These are phyloP conservation scores for Labeo catla DNA, from an alignment of 2,113 vertebrate genomes.

Conservation along the genomic window DNA sequence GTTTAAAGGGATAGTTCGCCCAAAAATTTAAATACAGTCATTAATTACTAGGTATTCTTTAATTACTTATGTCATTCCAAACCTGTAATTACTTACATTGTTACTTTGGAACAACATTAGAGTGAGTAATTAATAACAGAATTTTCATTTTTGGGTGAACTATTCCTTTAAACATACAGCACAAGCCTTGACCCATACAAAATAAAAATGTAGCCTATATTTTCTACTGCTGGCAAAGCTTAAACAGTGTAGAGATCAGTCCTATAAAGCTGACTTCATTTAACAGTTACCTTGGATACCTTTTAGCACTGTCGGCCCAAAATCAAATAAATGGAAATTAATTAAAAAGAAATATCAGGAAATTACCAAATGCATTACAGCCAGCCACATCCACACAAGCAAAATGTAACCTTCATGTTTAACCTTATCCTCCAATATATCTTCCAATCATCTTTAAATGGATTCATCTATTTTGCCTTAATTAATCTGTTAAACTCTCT, in stretches of 20 bases:
- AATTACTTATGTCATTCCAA: too few relatives aligned
- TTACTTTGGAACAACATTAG: too few relatives aligned
- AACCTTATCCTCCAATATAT: not conserved
- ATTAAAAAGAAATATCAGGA: too few relatives aligned
- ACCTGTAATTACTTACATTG: too few relatives aligned
- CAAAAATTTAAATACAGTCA: too few relatives aligned
- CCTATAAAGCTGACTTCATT: not conserved
- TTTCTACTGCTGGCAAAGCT: not conserved
- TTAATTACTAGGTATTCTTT: too few relatives aligned
- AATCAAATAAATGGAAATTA: not conserved
- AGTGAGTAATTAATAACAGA: too few relatives aligned
- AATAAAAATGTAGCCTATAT: not conserved
- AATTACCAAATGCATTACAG: not conserved
- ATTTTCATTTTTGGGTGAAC: too few relatives aligned
- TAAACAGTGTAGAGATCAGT: not conserved
- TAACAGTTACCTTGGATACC: not conserved
- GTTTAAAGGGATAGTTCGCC: too few relatives aligned
- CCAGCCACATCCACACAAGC: not conserved
- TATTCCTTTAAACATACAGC: not conserved
- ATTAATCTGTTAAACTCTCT: not conserved
- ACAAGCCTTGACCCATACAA: not conserved
- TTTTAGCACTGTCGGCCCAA: not conserved
- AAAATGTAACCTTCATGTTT: not conserved
- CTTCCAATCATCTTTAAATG: not conserved
- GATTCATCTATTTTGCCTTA: not conserved